Percentiles rank a stretch among this genome's conserved stretches.
phyloP scores from a whole-genome alignment of 64 coral and sea anemone genomes.

The Pocillopora verrucosa region DNA sequence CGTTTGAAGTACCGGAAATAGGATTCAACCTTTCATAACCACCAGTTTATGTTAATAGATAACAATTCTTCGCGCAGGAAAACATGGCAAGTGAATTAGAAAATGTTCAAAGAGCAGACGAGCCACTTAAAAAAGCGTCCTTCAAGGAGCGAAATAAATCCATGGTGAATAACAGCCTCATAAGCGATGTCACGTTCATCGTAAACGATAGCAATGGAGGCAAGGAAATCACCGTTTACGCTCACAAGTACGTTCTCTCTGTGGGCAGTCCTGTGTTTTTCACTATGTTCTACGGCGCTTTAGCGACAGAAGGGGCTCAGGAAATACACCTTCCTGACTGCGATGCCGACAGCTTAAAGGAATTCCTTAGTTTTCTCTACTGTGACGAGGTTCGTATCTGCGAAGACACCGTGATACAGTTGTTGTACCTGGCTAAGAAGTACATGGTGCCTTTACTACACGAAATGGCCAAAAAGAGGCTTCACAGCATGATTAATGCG shows the following conservation, averaged over 20 bases:
- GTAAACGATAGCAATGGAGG: background rate
- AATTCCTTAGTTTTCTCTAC: conserved; percentile 51
- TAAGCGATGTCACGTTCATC: conserved; percentile 32
- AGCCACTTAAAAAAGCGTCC: background rate
- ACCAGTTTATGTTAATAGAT: too few relatives aligned
- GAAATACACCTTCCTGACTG: conserved; percentile 20
- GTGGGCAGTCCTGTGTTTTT: conserved; percentile 44
- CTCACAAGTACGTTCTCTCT: conserved; percentile 46
- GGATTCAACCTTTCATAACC: too few relatives aligned
- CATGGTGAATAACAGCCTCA: conserved; percentile 37
- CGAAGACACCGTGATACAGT: conserved; percentile 34
- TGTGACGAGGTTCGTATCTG: conserved; percentile 40
- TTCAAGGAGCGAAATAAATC: conserved; percentile 26
- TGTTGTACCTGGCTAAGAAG: conserved; percentile 46
- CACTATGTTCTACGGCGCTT: conserved; percentile 25
- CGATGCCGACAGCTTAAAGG: conserved; percentile 21
- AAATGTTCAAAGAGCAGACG: background rate
- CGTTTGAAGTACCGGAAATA: too few relatives aligned
- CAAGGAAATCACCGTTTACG: background rate
- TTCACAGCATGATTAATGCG: conserved; percentile 19
- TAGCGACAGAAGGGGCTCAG: background rate
- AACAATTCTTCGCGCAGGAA: background rate
- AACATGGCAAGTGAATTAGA: background rate
- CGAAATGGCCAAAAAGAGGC: conserved; percentile 14
- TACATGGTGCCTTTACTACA: conserved; percentile 37